Percentiles rank a stretch among this genome's conserved stretches.
Conservation (phyloP, 1,140 invertebrate species). For the Drosophila rhopaloa region DNA sequence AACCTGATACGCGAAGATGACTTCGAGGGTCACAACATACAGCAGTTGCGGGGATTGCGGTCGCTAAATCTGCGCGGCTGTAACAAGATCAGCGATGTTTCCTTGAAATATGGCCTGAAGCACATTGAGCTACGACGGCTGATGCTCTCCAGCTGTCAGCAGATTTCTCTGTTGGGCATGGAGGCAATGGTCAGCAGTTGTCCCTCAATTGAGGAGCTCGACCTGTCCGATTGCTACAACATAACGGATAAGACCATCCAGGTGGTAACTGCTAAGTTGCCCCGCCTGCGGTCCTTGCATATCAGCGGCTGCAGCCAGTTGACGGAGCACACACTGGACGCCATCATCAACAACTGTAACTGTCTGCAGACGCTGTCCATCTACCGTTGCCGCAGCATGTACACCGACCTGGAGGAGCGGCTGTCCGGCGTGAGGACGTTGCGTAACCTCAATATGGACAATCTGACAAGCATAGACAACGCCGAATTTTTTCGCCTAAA, state of each 20-base stretch:
- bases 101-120: conserved; percentile 88
- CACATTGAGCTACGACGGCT: conserved; percentile 86
- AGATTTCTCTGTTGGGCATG: conserved; percentile 88
- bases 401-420: conserved; percentile 85
- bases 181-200: conserved; percentile 87
- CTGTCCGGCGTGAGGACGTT: conserved; percentile 85
- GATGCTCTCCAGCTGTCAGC: conserved; percentile 88
- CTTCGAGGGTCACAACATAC: conserved; percentile 86
- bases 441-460: conserved; percentile 80
- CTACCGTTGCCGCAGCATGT: conserved; percentile 78
- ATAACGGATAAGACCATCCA: conserved; percentile 88
- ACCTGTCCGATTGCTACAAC: conserved; percentile 88
- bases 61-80: conserved; percentile 88
- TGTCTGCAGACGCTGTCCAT: conserved; percentile 73
- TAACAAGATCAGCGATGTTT: conserved; percentile 89
- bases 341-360: conserved; percentile 86
- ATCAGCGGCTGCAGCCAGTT: conserved; percentile 89
- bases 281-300: conserved; percentile 87
- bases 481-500: conserved; percentile 77
- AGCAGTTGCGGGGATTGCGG: conserved; percentile 86
- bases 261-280: conserved; percentile 86
- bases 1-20: conserved; percentile 85
- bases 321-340: conserved; percentile 87
- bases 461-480: conserved; percentile 74
- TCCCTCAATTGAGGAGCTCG: conserved; percentile 88